These are phyloP conservation scores for Globia sparganii DNA, from an alignment of 2,888 invertebrate species.

Conservation along the genomic window DNA sequence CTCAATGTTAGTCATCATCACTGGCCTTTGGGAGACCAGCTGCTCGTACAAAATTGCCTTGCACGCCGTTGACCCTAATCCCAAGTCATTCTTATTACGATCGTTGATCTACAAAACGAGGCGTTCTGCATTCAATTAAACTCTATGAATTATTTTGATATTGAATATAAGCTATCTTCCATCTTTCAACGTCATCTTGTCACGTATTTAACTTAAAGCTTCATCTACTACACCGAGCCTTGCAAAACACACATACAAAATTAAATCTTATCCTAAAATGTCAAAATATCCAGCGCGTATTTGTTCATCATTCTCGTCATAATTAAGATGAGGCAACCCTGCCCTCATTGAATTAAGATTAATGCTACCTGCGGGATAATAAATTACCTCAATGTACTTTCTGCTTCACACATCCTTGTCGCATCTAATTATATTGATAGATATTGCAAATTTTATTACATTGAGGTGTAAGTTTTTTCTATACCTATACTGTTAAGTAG, in stretches of 20 bases:
- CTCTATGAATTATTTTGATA: no score
- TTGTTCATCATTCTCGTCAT: conserved; percentile 16
- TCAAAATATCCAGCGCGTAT: conserved; percentile 5
- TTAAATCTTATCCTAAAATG: conserved; percentile 24
- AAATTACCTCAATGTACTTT: conserved; percentile 57
- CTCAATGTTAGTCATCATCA: background rate
- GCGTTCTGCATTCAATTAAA: background rate
- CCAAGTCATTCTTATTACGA: background rate
- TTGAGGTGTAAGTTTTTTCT: conserved; percentile 8
- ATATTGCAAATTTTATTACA: conserved; percentile 55
- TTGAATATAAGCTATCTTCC: background rate
- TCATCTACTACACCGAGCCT: background rate
- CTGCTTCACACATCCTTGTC: conserved; percentile 60
- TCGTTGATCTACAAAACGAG: background rate
- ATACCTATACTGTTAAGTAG: background rate
- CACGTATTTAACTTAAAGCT: background rate
- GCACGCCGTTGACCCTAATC: background rate
- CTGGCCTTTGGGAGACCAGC: background rate
- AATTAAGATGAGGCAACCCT: conserved; percentile 48
- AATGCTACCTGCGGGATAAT: conserved; percentile 59
- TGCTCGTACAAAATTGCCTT: background rate
- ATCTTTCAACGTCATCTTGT: background rate
- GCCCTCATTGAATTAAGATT: conserved; percentile 59
- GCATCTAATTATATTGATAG: conserved; percentile 61
- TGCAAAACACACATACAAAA: conserved; percentile 12